phyloP scores from a whole-genome alignment of 1,140 invertebrate genomes.

The Branchinecta lynchi region DNA sequence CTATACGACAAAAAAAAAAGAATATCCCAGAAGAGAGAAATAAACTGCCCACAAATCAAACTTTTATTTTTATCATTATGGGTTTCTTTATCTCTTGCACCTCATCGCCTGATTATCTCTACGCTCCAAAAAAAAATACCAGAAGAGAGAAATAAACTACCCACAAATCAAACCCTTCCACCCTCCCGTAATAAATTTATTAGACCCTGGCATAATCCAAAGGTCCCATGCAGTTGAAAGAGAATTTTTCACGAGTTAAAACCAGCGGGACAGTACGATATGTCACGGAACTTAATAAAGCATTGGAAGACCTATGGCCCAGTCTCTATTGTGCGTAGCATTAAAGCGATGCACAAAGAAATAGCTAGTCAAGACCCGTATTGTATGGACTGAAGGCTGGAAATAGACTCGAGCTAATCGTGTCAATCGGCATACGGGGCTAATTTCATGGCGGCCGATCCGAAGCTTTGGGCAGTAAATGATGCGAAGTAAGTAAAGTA shows the following conservation, averaged over 20 bases:
- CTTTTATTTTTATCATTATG: not conserved
- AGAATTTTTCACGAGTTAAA: not conserved
- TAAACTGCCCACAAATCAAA: not conserved
- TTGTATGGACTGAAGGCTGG: not conserved
- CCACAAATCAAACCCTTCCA: conserved; percentile 11
- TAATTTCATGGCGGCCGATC: too few relatives aligned
- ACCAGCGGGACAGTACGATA: not conserved
- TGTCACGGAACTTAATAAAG: conserved; percentile 10
- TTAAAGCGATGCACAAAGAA: conserved; percentile 11
- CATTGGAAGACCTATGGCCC: not conserved
- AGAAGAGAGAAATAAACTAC: not conserved
- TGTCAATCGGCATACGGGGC: not conserved
- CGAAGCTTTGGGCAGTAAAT: too few relatives aligned
- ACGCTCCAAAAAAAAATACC: not conserved
- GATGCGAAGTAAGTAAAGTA: too few relatives aligned
- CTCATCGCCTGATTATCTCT: not conserved
- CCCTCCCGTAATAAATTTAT: conserved; percentile 1
- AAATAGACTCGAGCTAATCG: conserved; percentile 7
- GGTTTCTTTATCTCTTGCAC: too few relatives aligned
- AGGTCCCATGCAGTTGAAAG: not conserved
- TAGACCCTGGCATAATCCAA: conserved; percentile 9
- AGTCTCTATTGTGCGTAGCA: not conserved
- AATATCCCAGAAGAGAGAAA: not conserved
- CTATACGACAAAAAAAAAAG: not conserved
- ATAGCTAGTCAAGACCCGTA: conserved; percentile 8